Evolutionary conservation across 2,888 invertebrate species (phyloP), one percentile per base, ranked within the genome.

Genomic region (Ferdinandea cuprea): DNA sequence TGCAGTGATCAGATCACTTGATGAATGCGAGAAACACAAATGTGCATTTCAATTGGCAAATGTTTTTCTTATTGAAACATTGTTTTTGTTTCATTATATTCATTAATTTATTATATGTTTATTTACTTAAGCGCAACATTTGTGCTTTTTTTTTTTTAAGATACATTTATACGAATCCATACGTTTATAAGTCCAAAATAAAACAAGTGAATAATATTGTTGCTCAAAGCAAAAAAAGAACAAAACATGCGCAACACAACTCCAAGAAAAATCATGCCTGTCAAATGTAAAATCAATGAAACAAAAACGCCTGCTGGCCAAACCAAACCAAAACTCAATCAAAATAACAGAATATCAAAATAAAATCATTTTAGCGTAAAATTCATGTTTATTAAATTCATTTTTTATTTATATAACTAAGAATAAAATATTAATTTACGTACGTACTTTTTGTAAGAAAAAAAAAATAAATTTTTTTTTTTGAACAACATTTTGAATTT

Each of bases 401-500:
- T 84, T 79, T 80, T 69, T 76, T 37, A 50, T 54, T 58, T 52
- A 59, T 76, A 61, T 72, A 61, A 58, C 76, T 80, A 71, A 68
- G 69, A 80, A 80, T 77, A 80, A 72, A 81, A 74, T 78, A 81
- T 79, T 77, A 66, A 72, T 72, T 59, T 73, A 76, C 58, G 65
- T 79, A 63, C 72, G 61, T 81, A 59, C 54, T 76, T 66, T 63
- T 66, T 85, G 44, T 79, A 56, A 79, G 61, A 78, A 80, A 59
- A 85, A 79, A 86, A 79, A 72, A 65, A 44, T 59, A 65, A n/a
- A n/a, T n/a, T n/a, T n/a, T n/a, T n/a, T n/a, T n/a, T n/a, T 76
- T 71, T 81, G 86, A 87, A 88, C 86, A 84, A 85, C 86, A 86
- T 76, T 81, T 79, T 42, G 32, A 86, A 86, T 85, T 86, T 86